phyloP scores from a whole-genome alignment of 2,113 vertebrate genomes.

The Anser brachyrhynchus region DNA sequence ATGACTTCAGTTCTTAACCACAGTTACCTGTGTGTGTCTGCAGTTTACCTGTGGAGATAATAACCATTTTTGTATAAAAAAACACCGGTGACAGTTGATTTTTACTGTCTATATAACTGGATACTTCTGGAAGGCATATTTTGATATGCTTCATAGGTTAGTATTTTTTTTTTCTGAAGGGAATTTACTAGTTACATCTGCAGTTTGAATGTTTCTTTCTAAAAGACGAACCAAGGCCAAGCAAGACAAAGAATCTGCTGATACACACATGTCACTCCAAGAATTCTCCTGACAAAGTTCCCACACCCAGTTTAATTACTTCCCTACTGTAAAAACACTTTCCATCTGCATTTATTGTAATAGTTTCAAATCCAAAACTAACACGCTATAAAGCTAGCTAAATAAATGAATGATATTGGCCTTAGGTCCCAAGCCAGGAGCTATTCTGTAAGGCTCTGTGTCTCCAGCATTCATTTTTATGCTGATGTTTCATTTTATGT shows the following conservation, averaged over 20 bases:
- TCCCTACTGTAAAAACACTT: slow-evolving; percentile 81
- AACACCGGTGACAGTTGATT: background rate
- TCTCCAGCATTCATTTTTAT: slow-evolving; percentile 71
- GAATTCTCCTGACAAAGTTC: slow-evolving; percentile 80
- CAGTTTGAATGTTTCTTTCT: slow-evolving; percentile 65
- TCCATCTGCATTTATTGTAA: slow-evolving; percentile 81
- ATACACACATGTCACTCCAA: slow-evolving; percentile 80
- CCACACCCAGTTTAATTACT: slow-evolving; percentile 82
- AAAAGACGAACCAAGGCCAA: slow-evolving; percentile 69
- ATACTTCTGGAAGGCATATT: slow-evolving; percentile 22
- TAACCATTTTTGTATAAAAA: background rate
- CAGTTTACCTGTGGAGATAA: background rate
- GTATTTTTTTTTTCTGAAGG: slow-evolving; percentile 8
- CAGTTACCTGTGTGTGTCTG: background rate
- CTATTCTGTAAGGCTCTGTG: slow-evolving; percentile 63
- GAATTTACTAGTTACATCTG: slow-evolving; percentile 58
- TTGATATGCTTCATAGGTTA: background rate
- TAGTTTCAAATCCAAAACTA: slow-evolving; percentile 79
- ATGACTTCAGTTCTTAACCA: background rate
- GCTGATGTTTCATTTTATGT: slow-evolving; percentile 74
- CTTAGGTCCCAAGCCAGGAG: slow-evolving; percentile 69
- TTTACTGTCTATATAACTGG: background rate
- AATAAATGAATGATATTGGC: slow-evolving; percentile 77
- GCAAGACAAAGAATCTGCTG: slow-evolving; percentile 82
- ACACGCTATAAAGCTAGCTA: slow-evolving; percentile 78